Evolutionary conservation across 1,140 invertebrate species (phyloP).

Genomic region (Thalassaphorura encarpata): DNA sequence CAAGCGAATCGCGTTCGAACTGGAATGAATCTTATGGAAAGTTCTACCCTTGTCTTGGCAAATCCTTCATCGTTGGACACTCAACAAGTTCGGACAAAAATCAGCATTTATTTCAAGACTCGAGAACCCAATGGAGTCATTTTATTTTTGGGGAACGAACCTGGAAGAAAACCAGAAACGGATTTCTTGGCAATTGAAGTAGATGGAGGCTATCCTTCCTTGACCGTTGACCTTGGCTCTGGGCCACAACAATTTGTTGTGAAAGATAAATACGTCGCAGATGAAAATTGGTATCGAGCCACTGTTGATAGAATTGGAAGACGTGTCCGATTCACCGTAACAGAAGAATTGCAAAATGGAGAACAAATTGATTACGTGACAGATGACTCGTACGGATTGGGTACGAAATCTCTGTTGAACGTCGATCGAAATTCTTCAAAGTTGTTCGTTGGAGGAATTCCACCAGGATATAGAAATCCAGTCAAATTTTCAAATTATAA

Average conservation of each 20-base stretch:
- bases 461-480: slow-evolving; percentile 49
- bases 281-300: slow-evolving; percentile 84
- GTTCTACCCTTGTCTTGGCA: slow-evolving; percentile 70
- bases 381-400: slow-evolving; percentile 50
- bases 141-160: slow-evolving; percentile 79
- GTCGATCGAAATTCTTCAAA: slow-evolving; percentile 72
- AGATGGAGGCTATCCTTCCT: slow-evolving; percentile 71
- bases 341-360: slow-evolving; percentile 57
- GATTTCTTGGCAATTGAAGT: slow-evolving; percentile 92
- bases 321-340: slow-evolving; percentile 66
- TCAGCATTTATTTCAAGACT: slow-evolving; percentile 80
- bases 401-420: slow-evolving; percentile 69
- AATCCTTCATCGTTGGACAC: slow-evolving; percentile 71
- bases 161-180: slow-evolving; percentile 49
- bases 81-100: slow-evolving; percentile 70
- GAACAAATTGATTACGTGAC: slow-evolving; percentile 45
- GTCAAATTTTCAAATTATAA: slow-evolving; percentile 65
- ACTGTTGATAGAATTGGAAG: slow-evolving; percentile 77
- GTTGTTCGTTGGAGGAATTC: slow-evolving; percentile 82
- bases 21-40: slow-evolving; percentile 73
- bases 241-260: slow-evolving; percentile 59
- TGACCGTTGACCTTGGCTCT: slow-evolving; percentile 79
- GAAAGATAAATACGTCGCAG: slow-evolving; percentile 61
- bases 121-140: slow-evolving; percentile 67
- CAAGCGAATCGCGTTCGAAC: slow-evolving; percentile 50